Base-by-base conservation (phyloP, 1,140 invertebrate genomes). In the Caenorhabditis briggsae region DNA sequence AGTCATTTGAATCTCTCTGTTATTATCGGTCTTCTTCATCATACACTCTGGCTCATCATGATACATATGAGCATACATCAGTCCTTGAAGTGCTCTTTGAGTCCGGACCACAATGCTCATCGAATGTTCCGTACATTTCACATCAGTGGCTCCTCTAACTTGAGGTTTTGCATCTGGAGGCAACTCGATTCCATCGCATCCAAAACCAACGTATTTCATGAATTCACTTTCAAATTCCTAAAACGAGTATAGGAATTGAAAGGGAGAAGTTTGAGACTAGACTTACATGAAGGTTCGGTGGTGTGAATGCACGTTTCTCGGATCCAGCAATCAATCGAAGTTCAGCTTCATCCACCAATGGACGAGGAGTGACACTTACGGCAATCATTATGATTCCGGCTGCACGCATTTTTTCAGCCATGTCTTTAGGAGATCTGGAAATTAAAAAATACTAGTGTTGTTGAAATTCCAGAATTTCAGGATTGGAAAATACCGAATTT, bases 141-240 rank as follows among this genome's bases (percentile, higher is more conserved):
- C 89, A 85, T 92, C 91, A 48, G 91, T 92, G 3, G 91, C 89
- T 16, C 91, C 91, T 9, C 91, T 91, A 43, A 92, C 88, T 59
- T 85, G 59, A 1, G 91, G 91, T 46, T 89, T 89, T 14, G 91
- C 56, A 82, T 91, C 86, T n/a, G 88, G 88, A 14, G 90, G 91
- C 14, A 91, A 50, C 43, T 90, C 88, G 41, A 91, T 50, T 55
- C 90, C 90, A 20, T 90, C 87, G 78, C 91, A 92, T 25, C 91
- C 90, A 41, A 92, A 92, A 0, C 91, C 91, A 56, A 92, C 88
- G 86, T 89, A 92, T 84, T 92, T 89, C 59, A 92, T 83, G 83
- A 92, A 92, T 46, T 90, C 88, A 7, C 55, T 25, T 58, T 92
- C 91, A 70, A 92, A 92, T 2, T 87, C 74, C 58, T 92, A 87